Percentiles rank a stretch among this genome's conserved stretches.
Evolutionary conservation across 2,888 invertebrate species (phyloP).

Genomic region (Doris montereyensis): DNA sequence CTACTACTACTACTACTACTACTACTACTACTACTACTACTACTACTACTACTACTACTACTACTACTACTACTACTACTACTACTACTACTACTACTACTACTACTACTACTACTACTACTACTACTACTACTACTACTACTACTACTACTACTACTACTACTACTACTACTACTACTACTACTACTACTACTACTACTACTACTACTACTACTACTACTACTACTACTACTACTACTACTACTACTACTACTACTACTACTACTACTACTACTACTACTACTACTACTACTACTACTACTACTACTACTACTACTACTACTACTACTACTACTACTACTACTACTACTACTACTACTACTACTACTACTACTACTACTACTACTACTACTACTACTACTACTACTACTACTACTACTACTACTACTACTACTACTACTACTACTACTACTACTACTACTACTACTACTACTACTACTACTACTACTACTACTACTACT

Average conservation of each 20-base stretch:
- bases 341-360: constrained; percentile 20
- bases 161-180: neutral
- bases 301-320: constrained; percentile 3
- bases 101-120: neutral
- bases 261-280: neutral
- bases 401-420: constrained; percentile 13
- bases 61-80: neutral
- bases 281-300: neutral
- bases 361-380: constrained; percentile 16
- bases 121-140: neutral
- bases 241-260: neutral
- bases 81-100: constrained; percentile 1
- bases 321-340: constrained; percentile 20
- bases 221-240: constrained; percentile 4
- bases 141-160: neutral
- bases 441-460: constrained; percentile 20
- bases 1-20: constrained; percentile 12
- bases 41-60: neutral
- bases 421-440: constrained; percentile 24
- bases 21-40: neutral
- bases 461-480: constrained; percentile 14
- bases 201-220: neutral
- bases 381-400: constrained; percentile 7
- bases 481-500: constrained; percentile 6
- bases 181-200: neutral